Conservation (phyloP, 2,888 invertebrate genomes). For the Dyspetes luteomarginatus region DNA sequence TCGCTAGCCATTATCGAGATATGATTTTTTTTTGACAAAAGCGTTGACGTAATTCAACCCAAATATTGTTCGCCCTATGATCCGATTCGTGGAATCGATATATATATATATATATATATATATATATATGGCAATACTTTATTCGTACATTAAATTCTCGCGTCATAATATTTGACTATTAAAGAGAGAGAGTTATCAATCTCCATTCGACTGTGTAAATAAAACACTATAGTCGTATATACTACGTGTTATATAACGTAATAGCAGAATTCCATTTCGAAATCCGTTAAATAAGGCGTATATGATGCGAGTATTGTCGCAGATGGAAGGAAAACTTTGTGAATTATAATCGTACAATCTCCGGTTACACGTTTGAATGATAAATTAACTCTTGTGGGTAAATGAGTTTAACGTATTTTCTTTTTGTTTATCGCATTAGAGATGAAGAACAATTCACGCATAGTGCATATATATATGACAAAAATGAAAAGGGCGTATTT, state of each 20-base stretch:
- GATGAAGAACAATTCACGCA: neutral
- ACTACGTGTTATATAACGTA: too few species aligned
- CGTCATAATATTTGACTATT: neutral
- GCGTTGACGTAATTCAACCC: slow-evolving; percentile 13
- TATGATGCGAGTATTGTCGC: neutral
- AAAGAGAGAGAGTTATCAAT: neutral
- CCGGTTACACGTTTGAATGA: slow-evolving; percentile 18
- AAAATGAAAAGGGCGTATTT: too few species aligned
- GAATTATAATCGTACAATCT: slow-evolving; percentile 2
- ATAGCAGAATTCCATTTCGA: too few species aligned
- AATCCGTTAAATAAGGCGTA: neutral
- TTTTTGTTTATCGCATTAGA: slow-evolving; percentile 12
- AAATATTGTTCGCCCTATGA: neutral
- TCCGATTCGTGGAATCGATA: neutral
- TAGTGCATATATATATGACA: neutral
- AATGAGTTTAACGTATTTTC: slow-evolving; percentile 22
- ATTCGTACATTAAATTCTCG: too few species aligned
- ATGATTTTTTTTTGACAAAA: slow-evolving; percentile 29
- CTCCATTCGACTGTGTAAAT: neutral
- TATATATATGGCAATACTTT: too few species aligned
- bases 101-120: too few species aligned
- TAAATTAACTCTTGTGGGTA: neutral
- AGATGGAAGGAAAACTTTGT: neutral
- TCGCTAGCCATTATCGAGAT: slow-evolving; percentile 32
- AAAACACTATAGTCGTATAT: neutral